Conservation (phyloP, 2,888 invertebrate genomes). For the Agrotis puta region DNA sequence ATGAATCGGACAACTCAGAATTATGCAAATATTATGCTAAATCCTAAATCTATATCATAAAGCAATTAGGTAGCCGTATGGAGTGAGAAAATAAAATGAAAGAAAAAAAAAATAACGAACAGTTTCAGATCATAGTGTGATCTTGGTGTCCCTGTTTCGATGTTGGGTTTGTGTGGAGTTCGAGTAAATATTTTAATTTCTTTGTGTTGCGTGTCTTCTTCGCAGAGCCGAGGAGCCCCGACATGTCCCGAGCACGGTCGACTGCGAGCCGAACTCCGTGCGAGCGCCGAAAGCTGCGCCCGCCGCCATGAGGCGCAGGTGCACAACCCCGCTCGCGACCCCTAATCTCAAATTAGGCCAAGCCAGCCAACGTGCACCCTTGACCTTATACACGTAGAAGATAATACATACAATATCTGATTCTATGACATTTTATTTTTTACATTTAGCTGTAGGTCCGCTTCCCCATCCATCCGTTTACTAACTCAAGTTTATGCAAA, state of each 20-base stretch:
- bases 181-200: too few relatives aligned
- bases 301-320: slow-evolving; percentile 38
- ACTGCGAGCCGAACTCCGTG: slow-evolving; percentile 3
- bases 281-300: slow-evolving; percentile 24
- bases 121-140: not conserved
- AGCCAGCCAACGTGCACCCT: slow-evolving; percentile 22
- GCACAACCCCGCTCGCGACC: slow-evolving; percentile 34
- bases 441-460: too few relatives aligned
- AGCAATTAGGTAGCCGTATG: not conserved
- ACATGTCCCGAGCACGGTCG: slow-evolving; percentile 22
- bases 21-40: not conserved
- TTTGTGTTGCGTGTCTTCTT: not conserved
- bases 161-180: not conserved
- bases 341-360: slow-evolving; percentile 31
- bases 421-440: not conserved
- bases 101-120: not conserved
- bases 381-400: slow-evolving; percentile 23
- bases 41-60: not conserved
- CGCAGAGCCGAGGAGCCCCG: slow-evolving; percentile 11
- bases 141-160: not conserved
- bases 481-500: too few relatives aligned
- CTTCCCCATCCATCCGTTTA: too few relatives aligned
- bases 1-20: slow-evolving; percentile 10
- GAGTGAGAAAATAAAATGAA: too few relatives aligned
- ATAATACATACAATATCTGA: not conserved